Percentiles rank a stretch among this genome's conserved stretches.
These are phyloP conservation scores for Drosophila repleta DNA, from an alignment of 1,140 invertebrate genomes.

Conservation along the genomic window DNA sequence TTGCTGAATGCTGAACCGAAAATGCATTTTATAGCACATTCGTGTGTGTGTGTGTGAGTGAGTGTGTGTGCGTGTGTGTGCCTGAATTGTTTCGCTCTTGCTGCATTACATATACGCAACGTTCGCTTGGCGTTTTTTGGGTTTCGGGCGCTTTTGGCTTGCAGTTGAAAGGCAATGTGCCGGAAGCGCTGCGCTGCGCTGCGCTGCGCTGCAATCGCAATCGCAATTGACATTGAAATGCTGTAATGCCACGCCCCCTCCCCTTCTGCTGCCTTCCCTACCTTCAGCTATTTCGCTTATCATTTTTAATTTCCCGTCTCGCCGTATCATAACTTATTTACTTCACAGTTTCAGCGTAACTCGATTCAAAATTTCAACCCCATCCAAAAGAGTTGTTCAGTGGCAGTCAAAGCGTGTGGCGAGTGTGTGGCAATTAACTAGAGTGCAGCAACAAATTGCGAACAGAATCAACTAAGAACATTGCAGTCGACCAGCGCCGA, in stretches of 20 bases:
- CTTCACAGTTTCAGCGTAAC: slow-evolving; percentile 27
- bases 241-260: not conserved
- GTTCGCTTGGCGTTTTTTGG: slow-evolving; percentile 46
- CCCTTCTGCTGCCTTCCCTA: not conserved
- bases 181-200: slow-evolving; percentile 60
- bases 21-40: slow-evolving; percentile 75
- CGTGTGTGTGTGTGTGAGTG: slow-evolving; percentile 8
- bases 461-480: not conserved
- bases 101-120: slow-evolving; percentile 69
- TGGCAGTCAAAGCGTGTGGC: slow-evolving; percentile 11
- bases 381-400: not conserved
- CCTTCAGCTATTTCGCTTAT: slow-evolving; percentile 15
- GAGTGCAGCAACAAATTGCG: slow-evolving; percentile 2
- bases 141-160: slow-evolving; percentile 52
- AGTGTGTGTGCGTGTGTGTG: slow-evolving; percentile 26
- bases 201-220: slow-evolving; percentile 42
- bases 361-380: slow-evolving; percentile 23
- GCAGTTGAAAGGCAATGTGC: slow-evolving; percentile 51
- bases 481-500: too few species aligned
- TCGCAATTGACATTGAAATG: slow-evolving; percentile 61
- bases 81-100: slow-evolving; percentile 66
- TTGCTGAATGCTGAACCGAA: slow-evolving; percentile 37
- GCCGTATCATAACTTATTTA: slow-evolving; percentile 68
- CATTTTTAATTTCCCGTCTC: slow-evolving; percentile 74
- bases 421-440: not conserved